Conservation (phyloP, 2,888 invertebrate species). For the Caenorhabditis afra region DNA sequence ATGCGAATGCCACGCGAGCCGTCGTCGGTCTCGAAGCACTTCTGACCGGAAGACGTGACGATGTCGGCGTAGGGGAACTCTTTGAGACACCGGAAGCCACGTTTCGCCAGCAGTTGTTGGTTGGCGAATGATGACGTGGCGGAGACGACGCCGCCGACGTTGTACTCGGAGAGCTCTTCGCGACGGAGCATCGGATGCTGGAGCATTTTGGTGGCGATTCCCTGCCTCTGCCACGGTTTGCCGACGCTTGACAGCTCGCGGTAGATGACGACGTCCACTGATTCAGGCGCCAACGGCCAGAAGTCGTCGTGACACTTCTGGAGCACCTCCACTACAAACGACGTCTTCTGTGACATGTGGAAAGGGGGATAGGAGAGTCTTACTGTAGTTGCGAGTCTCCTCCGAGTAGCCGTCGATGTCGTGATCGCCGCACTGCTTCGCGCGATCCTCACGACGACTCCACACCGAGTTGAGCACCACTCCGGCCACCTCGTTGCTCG, state of each 20-base stretch:
- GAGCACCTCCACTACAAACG: conserved; percentile 19
- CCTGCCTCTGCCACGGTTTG: conserved; percentile 40
- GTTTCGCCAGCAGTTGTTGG: conserved; percentile 33
- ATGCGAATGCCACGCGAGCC: conserved; percentile 39
- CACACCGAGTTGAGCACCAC: conserved; percentile 45
- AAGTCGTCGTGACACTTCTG: conserved; percentile 43
- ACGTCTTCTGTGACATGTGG: background rate
- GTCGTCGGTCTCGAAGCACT: conserved; percentile 29
- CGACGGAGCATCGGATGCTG: background rate
- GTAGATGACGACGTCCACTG: conserved; percentile 31
- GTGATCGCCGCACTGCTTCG: background rate
- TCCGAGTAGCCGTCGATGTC: background rate
- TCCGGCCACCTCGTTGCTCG: conserved; percentile 27
- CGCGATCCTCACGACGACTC: conserved; percentile 21
- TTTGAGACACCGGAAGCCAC: conserved; percentile 44
- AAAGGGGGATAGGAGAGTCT: no score
- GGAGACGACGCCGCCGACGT: conserved; percentile 47
- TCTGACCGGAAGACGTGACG: background rate
- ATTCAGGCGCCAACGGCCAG: conserved; percentile 34
- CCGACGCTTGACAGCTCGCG: conserved; percentile 50
- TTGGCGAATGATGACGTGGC: conserved; percentile 47
- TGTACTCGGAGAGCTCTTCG: background rate
- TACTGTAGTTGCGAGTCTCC: background rate
- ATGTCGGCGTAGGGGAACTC: conserved; percentile 22
- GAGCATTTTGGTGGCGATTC: conserved; percentile 42